phyloP scores from a whole-genome alignment of 2,113 vertebrate genomes.

The Suricata suricatta region DNA sequence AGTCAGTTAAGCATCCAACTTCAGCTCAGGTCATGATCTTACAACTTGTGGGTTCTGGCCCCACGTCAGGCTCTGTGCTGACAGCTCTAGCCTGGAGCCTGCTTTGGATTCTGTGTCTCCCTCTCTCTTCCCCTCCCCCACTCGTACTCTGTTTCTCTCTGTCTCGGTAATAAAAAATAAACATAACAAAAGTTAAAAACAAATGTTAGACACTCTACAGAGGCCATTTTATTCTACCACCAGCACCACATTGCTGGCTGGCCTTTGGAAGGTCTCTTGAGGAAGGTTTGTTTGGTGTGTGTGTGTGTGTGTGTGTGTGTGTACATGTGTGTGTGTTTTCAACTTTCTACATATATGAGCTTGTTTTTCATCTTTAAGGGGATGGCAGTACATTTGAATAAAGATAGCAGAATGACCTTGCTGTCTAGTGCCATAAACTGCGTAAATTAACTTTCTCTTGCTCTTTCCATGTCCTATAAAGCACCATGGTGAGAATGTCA shows the following conservation, averaged over 20 bases:
- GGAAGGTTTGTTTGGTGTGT: neutral
- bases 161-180: too few relatives aligned
- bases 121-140: too few relatives aligned
- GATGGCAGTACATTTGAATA: neutral
- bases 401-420: neutral
- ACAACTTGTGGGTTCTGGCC: too few relatives aligned
- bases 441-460: neutral
- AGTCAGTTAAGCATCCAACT: too few relatives aligned
- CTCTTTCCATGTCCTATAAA: neutral
- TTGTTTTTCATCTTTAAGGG: neutral
- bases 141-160: too few relatives aligned
- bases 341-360: neutral
- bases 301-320: neutral
- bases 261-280: neutral
- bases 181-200: neutral
- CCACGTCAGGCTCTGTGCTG: too few relatives aligned
- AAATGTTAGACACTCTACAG: neutral
- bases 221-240: neutral
- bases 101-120: too few relatives aligned
- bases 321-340: neutral
- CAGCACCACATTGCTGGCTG: neutral
- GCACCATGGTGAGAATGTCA: neutral
- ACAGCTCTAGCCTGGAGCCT: too few relatives aligned
- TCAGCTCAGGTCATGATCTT: too few relatives aligned
- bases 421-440: neutral